Base-by-base conservation (phyloP, 2,113 vertebrate genomes). In the Pedetes capensis region DNA sequence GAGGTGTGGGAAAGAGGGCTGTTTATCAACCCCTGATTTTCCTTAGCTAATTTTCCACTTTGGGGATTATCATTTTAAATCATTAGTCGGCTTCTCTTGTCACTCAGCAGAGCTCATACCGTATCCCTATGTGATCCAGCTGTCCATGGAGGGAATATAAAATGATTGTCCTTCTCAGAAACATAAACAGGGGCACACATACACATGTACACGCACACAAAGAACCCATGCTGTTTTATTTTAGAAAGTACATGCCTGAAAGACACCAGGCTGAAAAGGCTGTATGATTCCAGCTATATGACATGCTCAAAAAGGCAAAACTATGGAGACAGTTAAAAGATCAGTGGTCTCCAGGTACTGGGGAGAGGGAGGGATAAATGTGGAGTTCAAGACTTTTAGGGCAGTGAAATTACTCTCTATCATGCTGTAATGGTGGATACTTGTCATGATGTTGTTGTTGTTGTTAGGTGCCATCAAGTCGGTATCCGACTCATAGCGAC, bases 1-100 rank as follows among this genome's bases (percentile, higher is more conserved):
- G 13, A 66, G 9, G 18, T 72, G 13, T 22, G 71, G 68, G 61
- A 55, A 88, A 61, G 69, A 69, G 10, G 66, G 22, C 51, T 83
- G 53, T 87, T 83, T 57, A 86, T 89, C 83, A 51, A 53, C 87
- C 68, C 71, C 25, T 76, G 79, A 74, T 92, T 94, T 75, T 57
- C 89, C 81, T 78, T 64, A 78, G 94, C 76, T 89, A 20, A 91
- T 93, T 97, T 96, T 92, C 92, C 84, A 95, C 87, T 92, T 92
- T n/a, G 57, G 82, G 57, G 63, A 96, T 89, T 89, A 87, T 84
- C 22, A 0, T 87, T 94, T 76, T 68, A 95, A 97, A 96, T 91
- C 80, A 79, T 69, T 87, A 34, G 34, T 79, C 39, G 44, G 87
- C 42, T 23, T 91, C 68, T 59, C 47, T 74, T 82, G 61, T 87